A percentile compares a stretch with the other conserved stretches of the same genome.
Conservation (phyloP, 2,888 invertebrate genomes). For the Diogma glabrata region DNA sequence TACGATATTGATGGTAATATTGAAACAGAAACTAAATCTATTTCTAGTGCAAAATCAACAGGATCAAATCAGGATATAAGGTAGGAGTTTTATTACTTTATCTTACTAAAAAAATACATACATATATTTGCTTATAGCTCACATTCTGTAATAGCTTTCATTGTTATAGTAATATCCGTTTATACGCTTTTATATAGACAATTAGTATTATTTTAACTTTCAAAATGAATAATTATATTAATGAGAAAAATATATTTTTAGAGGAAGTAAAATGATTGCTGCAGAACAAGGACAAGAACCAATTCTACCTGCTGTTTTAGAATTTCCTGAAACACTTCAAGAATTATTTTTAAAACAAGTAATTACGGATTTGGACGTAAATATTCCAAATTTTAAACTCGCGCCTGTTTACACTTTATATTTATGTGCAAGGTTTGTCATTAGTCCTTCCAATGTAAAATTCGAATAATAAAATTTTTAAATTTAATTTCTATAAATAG, state of each 20-base stretch:
- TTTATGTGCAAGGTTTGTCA: constrained; percentile 64
- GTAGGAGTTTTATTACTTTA: too few species aligned
- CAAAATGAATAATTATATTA: too few species aligned
- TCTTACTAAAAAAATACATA: too few species aligned
- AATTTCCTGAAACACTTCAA: constrained; percentile 91
- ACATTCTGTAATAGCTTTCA: constrained; percentile 2
- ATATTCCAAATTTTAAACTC: constrained; percentile 82
- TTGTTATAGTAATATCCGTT: too few species aligned
- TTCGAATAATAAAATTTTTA: too few species aligned
- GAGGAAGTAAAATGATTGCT: constrained; percentile 11
- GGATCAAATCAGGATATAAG: constrained; percentile 57
- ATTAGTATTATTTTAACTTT: not conserved
- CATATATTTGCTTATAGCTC: not conserved
- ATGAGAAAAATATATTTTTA: not conserved
- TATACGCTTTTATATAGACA: too few species aligned
- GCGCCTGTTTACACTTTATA: constrained; percentile 96
- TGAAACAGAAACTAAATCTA: constrained; percentile 84
- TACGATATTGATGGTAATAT: constrained; percentile 87
- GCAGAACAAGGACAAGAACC: constrained; percentile 61
- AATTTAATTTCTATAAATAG: constrained; percentile 31
- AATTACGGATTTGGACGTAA: constrained; percentile 78
- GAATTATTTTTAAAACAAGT: constrained; percentile 83
- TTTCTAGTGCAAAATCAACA: constrained; percentile 67
- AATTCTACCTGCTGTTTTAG: constrained; percentile 86
- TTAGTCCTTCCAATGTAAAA: constrained; percentile 6